A percentile compares a stretch with the other conserved stretches of the same genome.
Evolutionary conservation across 2,113 vertebrate genomes (phyloP).

Genomic region (Poeciliopsis prolifica): DNA sequence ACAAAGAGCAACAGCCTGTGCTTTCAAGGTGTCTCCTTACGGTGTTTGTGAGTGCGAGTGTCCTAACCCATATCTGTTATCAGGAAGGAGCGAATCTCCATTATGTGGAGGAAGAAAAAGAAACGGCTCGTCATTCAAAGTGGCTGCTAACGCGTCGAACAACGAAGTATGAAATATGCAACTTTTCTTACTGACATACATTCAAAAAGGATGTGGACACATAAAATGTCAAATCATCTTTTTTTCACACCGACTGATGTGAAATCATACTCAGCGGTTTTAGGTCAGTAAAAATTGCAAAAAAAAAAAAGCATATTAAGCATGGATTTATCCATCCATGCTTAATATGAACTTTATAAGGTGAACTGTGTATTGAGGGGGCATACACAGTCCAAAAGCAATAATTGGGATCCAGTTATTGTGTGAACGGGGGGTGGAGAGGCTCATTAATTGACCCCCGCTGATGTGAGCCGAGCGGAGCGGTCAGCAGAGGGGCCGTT

Average conservation of each 20-base stretch:
- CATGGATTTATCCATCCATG: slow-evolving; percentile 55
- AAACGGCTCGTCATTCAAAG: slow-evolving; percentile 16
- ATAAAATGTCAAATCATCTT: too few species aligned
- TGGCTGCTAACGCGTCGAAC: slow-evolving; percentile 9
- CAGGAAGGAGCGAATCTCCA: slow-evolving; percentile 31
- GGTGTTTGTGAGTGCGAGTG: slow-evolving; percentile 25
- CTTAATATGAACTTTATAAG: slow-evolving; percentile 70
- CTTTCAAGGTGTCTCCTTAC: slow-evolving; percentile 24
- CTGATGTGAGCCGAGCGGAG: slow-evolving; percentile 64
- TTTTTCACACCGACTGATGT: too few species aligned
- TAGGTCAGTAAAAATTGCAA: too few species aligned
- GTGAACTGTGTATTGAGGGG: slow-evolving; percentile 56
- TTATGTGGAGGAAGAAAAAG: slow-evolving; percentile 14
- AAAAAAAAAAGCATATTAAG: too few species aligned
- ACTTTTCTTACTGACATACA: not conserved
- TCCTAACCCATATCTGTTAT: slow-evolving; percentile 51
- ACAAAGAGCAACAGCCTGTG: slow-evolving; percentile 57
- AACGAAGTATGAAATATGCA: not conserved
- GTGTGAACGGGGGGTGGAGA: slow-evolving; percentile 56
- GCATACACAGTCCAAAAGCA: slow-evolving; percentile 56
- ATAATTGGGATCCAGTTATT: slow-evolving; percentile 69
- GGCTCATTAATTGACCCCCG: slow-evolving; percentile 75
- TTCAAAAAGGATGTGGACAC: too few species aligned
- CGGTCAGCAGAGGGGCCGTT: slow-evolving; percentile 54
- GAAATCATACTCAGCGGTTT: too few species aligned